Percentiles rank a stretch among this genome's conserved stretches.
These are phyloP conservation scores for Hyles lineata DNA, from an alignment of 2,888 invertebrate species.

Conservation along the genomic window DNA sequence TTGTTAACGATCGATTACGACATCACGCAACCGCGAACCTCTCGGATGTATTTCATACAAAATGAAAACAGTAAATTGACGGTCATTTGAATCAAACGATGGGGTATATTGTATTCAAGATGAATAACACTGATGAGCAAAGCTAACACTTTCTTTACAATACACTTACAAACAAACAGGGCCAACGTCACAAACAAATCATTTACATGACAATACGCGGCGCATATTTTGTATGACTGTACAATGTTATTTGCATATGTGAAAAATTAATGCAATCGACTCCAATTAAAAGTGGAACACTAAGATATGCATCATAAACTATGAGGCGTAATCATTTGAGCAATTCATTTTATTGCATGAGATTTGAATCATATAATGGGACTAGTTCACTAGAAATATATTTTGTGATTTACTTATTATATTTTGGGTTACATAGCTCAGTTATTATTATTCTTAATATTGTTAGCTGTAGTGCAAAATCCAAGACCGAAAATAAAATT, in stretches of 20 bases:
- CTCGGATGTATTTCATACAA: background rate
- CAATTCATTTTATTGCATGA: background rate
- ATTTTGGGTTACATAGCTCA: background rate
- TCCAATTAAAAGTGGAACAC: slow-evolving; percentile 18
- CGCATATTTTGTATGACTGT: slow-evolving; percentile 4
- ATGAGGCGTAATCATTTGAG: background rate
- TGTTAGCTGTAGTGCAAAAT: slow-evolving; percentile 9
- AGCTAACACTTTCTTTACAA: background rate
- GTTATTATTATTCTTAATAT: slow-evolving; percentile 14
- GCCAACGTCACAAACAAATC: slow-evolving; percentile 13
- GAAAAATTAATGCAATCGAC: slow-evolving; percentile 4
- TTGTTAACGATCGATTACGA: slow-evolving; percentile 13
- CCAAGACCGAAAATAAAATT: background rate
- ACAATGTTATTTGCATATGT: slow-evolving; percentile 12
- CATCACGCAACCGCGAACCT: slow-evolving; percentile 3
- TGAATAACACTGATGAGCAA: background rate
- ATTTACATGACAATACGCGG: slow-evolving; percentile 6
- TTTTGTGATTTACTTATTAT: background rate
- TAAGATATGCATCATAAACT: background rate
- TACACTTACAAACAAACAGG: background rate
- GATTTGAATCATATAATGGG: too few relatives aligned
- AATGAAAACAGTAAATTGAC: slow-evolving; percentile 5
- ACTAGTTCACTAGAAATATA: background rate
- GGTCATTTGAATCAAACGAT: background rate
- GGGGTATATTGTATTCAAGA: too few relatives aligned